phyloP scores from a whole-genome alignment of 2,797 vertebrate species.

The Protonibea diacanthus region DNA sequence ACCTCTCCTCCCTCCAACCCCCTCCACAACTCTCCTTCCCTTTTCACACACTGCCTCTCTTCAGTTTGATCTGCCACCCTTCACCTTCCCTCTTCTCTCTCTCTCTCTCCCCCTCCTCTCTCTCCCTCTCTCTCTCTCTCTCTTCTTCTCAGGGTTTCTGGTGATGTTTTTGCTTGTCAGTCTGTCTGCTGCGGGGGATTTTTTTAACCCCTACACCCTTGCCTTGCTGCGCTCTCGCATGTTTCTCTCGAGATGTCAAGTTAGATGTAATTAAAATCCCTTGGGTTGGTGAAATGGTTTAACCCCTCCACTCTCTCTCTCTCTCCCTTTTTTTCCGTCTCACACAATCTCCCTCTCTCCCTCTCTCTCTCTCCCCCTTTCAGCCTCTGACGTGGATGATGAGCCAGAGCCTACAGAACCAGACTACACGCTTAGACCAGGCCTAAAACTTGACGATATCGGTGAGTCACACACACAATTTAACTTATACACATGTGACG shows the following conservation, averaged over 20 bases:
- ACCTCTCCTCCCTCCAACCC: conserved; percentile 71
- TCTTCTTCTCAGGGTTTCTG: conserved; percentile 47
- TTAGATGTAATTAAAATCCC: conserved; percentile 74
- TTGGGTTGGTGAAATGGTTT: conserved; percentile 64
- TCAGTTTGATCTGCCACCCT: conserved; percentile 66
- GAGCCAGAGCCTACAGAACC: conserved; percentile 91
- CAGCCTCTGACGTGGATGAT: conserved; percentile 85
- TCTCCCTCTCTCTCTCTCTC: conserved; percentile 8
- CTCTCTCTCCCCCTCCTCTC: conserved; percentile 8
- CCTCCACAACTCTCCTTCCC: conserved; percentile 39
- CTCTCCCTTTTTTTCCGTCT: conserved; percentile 47
- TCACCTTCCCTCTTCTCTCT: conserved; percentile 29
- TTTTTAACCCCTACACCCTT: conserved; percentile 73
- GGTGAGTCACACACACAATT: conserved; percentile 85
- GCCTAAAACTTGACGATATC: conserved; percentile 94
- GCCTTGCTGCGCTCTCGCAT: conserved; percentile 41
- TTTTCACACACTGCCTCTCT: conserved; percentile 67
- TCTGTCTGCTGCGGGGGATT: conserved; percentile 59
- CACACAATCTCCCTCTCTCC: conserved; percentile 33
- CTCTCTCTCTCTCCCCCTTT: conserved; percentile 39
- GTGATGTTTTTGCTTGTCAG: conserved; percentile 72
- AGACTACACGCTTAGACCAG: conserved; percentile 94
- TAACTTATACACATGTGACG: conserved; percentile 9
- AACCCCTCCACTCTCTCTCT: conserved; percentile 64
- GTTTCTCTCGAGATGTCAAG: conserved; percentile 67